A percentile compares a stretch with the other conserved stretches of the same genome.
These are phyloP conservation scores for Morpho helenor DNA, from an alignment of 2,888 invertebrate genomes.

Conservation along the genomic window DNA sequence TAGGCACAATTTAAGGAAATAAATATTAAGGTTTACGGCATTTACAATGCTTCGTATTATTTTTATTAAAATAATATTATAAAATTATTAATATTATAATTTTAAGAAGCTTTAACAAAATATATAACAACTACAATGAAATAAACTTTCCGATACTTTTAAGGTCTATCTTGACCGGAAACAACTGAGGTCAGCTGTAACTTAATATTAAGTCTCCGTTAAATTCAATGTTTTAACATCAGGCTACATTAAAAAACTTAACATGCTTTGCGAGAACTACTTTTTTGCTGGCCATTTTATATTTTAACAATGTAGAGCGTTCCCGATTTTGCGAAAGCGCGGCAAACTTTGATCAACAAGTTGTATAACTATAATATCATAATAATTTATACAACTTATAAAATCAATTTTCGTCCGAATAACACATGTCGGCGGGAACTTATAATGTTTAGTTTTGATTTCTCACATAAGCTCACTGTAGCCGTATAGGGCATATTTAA, in stretches of 20 bases:
- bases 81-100: conserved; percentile 24
- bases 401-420: background rate
- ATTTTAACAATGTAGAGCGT: too few relatives aligned
- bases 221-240: background rate
- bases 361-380: background rate
- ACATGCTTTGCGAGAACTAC: too few relatives aligned
- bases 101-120: conserved; percentile 33
- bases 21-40: conserved; percentile 29
- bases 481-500: conserved; percentile 49
- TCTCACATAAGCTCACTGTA: conserved; percentile 54
- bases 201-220: background rate
- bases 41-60: conserved; percentile 20
- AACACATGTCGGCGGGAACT: conserved; percentile 5
- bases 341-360: background rate
- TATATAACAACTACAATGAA: conserved; percentile 28
- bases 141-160: conserved; percentile 22
- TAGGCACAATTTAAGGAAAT: conserved; percentile 42
- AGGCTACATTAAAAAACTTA: too few relatives aligned
- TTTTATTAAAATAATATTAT: conserved; percentile 10
- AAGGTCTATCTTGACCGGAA: conserved; percentile 27
- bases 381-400: background rate
- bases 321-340: too few relatives aligned
- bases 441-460: conserved; percentile 32
- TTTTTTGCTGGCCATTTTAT: too few relatives aligned
- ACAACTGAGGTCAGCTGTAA: conserved; percentile 19